Conservation (phyloP, 2,888 invertebrate genomes). For the Bhutanitis thaidina region DNA sequence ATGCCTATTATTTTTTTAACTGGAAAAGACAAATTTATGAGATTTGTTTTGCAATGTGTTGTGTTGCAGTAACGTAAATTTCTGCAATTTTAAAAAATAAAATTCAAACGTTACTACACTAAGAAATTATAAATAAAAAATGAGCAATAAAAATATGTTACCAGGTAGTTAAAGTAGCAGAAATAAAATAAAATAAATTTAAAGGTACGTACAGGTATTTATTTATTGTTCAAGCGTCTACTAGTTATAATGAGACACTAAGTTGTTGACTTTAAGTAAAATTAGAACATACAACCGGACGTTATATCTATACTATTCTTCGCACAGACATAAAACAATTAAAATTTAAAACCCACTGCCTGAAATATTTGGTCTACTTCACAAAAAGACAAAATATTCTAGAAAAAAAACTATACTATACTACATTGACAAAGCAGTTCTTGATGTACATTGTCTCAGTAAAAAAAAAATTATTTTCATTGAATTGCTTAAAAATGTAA, state of each 20-base stretch:
- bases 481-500: no score
- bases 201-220: conserved; percentile 74
- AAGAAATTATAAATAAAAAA: conserved; percentile 1
- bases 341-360: conserved; percentile 56
- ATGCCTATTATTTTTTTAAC: no score
- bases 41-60: no score
- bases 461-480: no score
- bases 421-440: conserved; percentile 7
- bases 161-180: not conserved
- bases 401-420: conserved; percentile 24
- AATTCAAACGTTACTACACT: no score
- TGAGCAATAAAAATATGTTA: not conserved
- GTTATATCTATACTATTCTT: conserved; percentile 37
- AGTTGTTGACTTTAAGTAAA: conserved; percentile 50
- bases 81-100: no score
- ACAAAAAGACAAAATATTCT: conserved; percentile 32
- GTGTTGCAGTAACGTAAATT: no score
- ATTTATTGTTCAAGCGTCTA: conserved; percentile 76
- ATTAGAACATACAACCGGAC: conserved; percentile 55
- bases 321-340: conserved; percentile 41
- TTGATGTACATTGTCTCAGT: no score
- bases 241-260: conserved; percentile 69
- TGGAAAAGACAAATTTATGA: no score
- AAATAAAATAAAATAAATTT: conserved; percentile 42
- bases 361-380: conserved; percentile 55